These are phyloP conservation scores for mouse (Mus musculus) DNA, from an alignment of 2,113 vertebrate genomes.

Conservation along the genomic window GRCm39 chr5:33365001-33365500, in stretches of 20 bases:
- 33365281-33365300: background rate
- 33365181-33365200: background rate
- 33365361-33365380: too few relatives aligned
- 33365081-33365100: too few relatives aligned
- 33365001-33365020: rapidly evolving
- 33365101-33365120: background rate
- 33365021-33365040: rapidly evolving
- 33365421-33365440: too few relatives aligned
- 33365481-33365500: too few relatives aligned
- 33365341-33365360: background rate
- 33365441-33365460: too few relatives aligned
- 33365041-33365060: rapidly evolving
- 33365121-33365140: background rate
- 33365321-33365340: background rate
- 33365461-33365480: too few relatives aligned
- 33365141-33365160: rapidly evolving
- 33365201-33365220: too few relatives aligned
- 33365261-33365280: background rate
- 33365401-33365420: too few relatives aligned
- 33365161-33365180: background rate
- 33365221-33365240: background rate
- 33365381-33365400: too few relatives aligned
- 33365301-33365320: background rate
- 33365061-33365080: background rate
- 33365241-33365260: background rate